Evolutionary conservation across 1,140 invertebrate species (phyloP).

Genomic region (Campoletis sonorensis): DNA sequence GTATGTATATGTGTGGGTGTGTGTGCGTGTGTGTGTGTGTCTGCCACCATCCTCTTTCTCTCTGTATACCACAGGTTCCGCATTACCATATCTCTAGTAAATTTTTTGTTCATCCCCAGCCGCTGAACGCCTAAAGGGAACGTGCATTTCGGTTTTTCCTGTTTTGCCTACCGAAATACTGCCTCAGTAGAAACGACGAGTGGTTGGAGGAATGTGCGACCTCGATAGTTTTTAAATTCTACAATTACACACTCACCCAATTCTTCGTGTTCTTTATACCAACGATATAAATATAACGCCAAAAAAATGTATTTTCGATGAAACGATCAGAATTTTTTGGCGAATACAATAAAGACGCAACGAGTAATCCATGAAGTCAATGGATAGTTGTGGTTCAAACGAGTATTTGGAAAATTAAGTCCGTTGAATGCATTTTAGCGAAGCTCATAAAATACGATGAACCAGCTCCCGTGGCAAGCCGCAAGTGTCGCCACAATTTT

Average conservation of each 20-base stretch:
- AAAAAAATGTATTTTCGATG: no score
- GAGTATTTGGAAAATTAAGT: no score
- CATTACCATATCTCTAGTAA: slow-evolving; percentile 54
- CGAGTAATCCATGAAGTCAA: no score
- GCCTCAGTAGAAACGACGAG: background rate
- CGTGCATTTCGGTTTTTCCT: slow-evolving; percentile 9
- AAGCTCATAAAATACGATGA: no score
- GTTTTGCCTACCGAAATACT: slow-evolving; percentile 12
- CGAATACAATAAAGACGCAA: no score
- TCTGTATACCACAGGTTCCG: slow-evolving; percentile 35
- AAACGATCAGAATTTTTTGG: no score
- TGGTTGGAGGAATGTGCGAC: background rate
- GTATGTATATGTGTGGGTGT: no score
- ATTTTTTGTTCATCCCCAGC: background rate
- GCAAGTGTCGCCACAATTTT: slow-evolving; percentile 6
- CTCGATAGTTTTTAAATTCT: slow-evolving; percentile 10
- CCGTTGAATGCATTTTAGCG: no score
- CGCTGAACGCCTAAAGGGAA: background rate
- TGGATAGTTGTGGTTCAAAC: no score
- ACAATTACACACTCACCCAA: background rate
- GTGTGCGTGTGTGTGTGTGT: slow-evolving; percentile 35
- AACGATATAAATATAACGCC: no score
- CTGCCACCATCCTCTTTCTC: slow-evolving; percentile 17
- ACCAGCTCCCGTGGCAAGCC: no score
- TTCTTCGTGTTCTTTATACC: no score